Percentiles rank a stretch among this genome's conserved stretches.
Evolutionary conservation across 2,113 vertebrate species (phyloP).

Genomic region (Nerophis lumbriciformis): DNA sequence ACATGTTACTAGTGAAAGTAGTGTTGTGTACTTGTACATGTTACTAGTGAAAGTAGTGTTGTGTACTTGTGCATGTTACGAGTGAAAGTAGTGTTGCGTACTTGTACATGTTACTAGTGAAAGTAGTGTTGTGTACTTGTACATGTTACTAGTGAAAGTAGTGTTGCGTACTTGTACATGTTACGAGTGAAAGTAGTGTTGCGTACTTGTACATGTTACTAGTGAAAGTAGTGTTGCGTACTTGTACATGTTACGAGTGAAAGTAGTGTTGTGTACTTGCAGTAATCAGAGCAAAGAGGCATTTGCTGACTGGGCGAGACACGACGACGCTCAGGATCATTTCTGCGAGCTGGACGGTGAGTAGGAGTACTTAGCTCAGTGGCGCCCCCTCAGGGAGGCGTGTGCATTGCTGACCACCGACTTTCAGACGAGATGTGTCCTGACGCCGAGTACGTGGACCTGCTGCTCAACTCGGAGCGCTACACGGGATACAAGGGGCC

Average conservation of each 20-base stretch:
- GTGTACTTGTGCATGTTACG: too few relatives aligned
- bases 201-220: neutral
- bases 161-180: too few relatives aligned
- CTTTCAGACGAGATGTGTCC: conserved; percentile 86
- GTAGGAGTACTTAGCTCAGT: conserved; percentile 7
- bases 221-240: neutral
- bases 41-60: too few relatives aligned
- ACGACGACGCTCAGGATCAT: conserved; percentile 94
- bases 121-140: too few relatives aligned
- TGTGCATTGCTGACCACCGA: neutral
- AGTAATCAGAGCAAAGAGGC: conserved; percentile 95
- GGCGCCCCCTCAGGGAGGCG: neutral
- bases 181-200: too few relatives aligned
- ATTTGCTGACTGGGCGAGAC: conserved; percentile 94
- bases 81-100: too few relatives aligned
- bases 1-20: too few relatives aligned
- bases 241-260: neutral
- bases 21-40: too few relatives aligned
- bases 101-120: too few relatives aligned
- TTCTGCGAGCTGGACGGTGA: conserved; percentile 97
- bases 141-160: too few relatives aligned
- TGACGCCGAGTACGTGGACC: conserved; percentile 88
- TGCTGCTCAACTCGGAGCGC: conserved; percentile 87
- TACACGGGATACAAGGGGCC: conserved; percentile 92
- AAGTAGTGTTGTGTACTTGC: conserved; percentile 6